Evolutionary conservation across 2,888 invertebrate genomes (phyloP).

Genomic region (Reticulitermes lucifugus): DNA sequence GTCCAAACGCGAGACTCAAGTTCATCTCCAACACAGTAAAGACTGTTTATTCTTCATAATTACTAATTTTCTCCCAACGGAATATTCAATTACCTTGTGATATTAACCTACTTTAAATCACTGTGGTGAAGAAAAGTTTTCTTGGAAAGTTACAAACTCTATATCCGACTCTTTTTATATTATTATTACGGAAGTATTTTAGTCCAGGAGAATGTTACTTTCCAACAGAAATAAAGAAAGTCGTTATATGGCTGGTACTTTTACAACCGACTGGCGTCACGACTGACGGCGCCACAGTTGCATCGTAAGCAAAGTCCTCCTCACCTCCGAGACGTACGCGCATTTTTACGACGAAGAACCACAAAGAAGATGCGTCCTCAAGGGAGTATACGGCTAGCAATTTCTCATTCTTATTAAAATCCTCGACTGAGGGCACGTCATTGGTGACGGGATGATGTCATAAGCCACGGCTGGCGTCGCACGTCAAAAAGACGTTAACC

Average conservation of each 20-base stretch:
- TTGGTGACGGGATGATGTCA: conserved; percentile 10
- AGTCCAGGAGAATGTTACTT: not conserved
- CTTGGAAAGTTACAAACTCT: not conserved
- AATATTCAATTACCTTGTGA: too few relatives aligned
- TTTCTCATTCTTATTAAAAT: conserved; percentile 16
- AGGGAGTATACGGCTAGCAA: conserved; percentile 1
- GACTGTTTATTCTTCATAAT: too few relatives aligned
- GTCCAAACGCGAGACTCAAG: too few relatives aligned
- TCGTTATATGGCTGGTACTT: not conserved
- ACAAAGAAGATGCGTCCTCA: conserved; percentile 1
- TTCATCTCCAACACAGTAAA: too few relatives aligned
- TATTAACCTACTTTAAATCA: too few relatives aligned
- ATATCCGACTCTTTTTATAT: not conserved
- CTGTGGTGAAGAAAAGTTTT: not conserved
- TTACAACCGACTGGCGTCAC: not conserved
- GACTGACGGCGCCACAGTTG: conserved; percentile 2
- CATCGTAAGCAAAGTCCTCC: conserved; percentile 1
- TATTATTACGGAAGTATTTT: not conserved
- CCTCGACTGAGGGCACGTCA: conserved; percentile 1
- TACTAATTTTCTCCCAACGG: too few relatives aligned
- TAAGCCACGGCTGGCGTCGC: conserved; percentile 13
- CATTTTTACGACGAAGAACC: conserved; percentile 2
- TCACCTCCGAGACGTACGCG: not conserved
- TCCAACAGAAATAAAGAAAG: not conserved
- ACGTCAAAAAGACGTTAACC: conserved; percentile 16